Percentiles rank a stretch among this genome's conserved stretches.
phyloP scores from a whole-genome alignment of 1,140 invertebrate species.

The Paralvinella palmiformis region DNA sequence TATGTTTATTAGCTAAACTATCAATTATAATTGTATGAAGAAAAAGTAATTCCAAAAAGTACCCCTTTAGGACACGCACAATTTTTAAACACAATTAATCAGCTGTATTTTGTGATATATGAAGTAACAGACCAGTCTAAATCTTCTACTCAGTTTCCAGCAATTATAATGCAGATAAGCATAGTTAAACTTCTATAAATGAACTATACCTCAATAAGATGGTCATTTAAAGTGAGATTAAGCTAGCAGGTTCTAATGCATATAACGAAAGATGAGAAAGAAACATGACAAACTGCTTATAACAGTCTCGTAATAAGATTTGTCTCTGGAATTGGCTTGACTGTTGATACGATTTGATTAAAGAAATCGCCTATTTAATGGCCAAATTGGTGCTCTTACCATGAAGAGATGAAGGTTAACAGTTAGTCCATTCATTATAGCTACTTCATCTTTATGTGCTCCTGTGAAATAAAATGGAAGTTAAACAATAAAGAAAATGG shows the following conservation, averaged over 20 bases:
- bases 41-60: background rate
- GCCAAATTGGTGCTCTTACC: constrained; percentile 25
- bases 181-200: too few species aligned
- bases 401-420: constrained; percentile 57
- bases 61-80: too few species aligned
- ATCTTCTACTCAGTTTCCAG: too few species aligned
- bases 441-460: constrained; percentile 50
- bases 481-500: background rate
- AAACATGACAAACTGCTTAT: background rate
- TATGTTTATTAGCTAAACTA: background rate
- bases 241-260: background rate
- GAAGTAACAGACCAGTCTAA: too few species aligned
- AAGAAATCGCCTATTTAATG: background rate
- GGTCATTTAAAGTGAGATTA: background rate
- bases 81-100: too few species aligned
- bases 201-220: background rate
- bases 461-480: constrained; percentile 33
- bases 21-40: background rate
- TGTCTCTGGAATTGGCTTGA: background rate
- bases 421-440: constrained; percentile 57
- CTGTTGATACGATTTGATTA: background rate
- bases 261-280: background rate
- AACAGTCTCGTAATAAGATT: background rate
- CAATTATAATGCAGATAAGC: too few species aligned
- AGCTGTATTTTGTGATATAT: too few species aligned